Base-by-base conservation (phyloP, 30 jellyfish, hydroid and myxozoan genomes). In the Turritopsis rubra region DNA sequence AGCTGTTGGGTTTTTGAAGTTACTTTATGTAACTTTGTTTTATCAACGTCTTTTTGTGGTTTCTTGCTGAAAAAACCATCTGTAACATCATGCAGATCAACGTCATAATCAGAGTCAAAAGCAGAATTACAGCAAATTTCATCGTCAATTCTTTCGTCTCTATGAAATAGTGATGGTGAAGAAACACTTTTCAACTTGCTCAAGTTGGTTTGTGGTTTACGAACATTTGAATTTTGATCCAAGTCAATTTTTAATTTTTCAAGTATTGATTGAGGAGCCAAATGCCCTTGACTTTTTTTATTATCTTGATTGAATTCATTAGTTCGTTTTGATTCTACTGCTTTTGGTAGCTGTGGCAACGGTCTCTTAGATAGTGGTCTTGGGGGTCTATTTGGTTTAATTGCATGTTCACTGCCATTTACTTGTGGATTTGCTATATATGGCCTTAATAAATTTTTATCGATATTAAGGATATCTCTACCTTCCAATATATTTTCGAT, bases 161-260 rank as follows among this genome's bases (percentile, higher is more conserved):
- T 22, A 80, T 53, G n/a, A 31, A 80, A 53, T 26, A 80, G 1
- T 31, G 81, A 53, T 52, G 87, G 87, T 16, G 87, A 53, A 1
- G 87, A 80, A 25, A 80, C 53, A 80, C 87, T 80, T 53, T 80
- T 80, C 26, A 80, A 16, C 53, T 80, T 80, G 53, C 28, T 80
- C 65, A 80, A 80, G 65, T 80, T 80, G 53, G 52, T 75, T 68
- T 16, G 9, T 0, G 77, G 77, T n/a, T 9, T 27, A 19, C 16
- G 19, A 9, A 68, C 28, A 68, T 68, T 27, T 8, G 21, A n/a
- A 68, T 68, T 68, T 27, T 68, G 16, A 0, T 68, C 30, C 30
- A 68, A 68, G 19, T 68, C 77, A 7, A 7, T 27, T 68, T 68
- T 68, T 17, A 68, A 27, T 68, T 68, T 27, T 8, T 68, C 30